Evolutionary conservation across 2,797 vertebrate species (phyloP), one percentile per base, ranked within the genome.

Genomic region (Phrynocephalus forsythii): DNA sequence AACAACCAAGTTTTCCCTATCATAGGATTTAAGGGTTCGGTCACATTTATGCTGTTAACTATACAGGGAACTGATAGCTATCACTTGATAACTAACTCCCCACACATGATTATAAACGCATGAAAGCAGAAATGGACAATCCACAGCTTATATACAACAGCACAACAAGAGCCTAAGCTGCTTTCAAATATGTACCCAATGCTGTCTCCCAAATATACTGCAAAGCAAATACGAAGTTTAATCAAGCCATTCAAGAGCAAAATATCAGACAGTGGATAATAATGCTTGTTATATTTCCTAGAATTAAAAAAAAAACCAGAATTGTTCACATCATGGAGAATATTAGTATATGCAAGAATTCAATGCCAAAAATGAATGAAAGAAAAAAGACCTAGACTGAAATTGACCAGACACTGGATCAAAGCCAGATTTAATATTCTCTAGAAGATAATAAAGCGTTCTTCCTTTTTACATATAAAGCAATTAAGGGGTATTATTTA

Each of bases 361-460:
- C 28, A 83, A 56, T 83, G 50, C 6, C 52, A 81, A 80, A 38
- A 81, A n/a, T 30, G 56, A 22, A 83, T 20, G 24, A 82, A 79
- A 48, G 26, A 60, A 33, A 48, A 44, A 50, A n/a, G n/a, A 71
- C 48, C 69, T 73, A 56, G 52, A 56, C 13, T 56, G 52, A 56
- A 56, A 56, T 2, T 56, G 52, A 56, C 52, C 13, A 38, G 33
- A 93, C 89, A 89, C 89, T 91, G 89, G 90, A 89, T 71, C 79
- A 56, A 73, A 73, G 63, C 91, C 79, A 52, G 73, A 86, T 85
- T 79, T 90, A 94, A 89, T 85, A 91, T 88, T 87, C 92, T 89
- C 92, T 77, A 86, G 89, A 63, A 84, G 13, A 56, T 8, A 56
- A 56, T 56, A 9, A 56, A 56, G 52, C 13, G 52, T 11, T 56